Conservation (phyloP, 2,888 invertebrate genomes). For the Drosophila anceps region DNA sequence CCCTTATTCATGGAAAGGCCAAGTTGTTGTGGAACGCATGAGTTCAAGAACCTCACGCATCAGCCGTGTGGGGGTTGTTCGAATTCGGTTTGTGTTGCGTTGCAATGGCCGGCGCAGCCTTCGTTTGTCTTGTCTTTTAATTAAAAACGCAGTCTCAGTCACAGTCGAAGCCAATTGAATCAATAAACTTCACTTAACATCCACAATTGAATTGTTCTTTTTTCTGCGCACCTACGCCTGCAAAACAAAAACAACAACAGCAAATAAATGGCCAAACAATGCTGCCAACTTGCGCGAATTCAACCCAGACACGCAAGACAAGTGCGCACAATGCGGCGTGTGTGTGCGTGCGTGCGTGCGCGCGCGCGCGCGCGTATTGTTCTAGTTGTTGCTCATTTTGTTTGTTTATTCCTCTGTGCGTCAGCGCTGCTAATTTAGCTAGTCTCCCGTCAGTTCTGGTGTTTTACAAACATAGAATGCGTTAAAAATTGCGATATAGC, state of each 20-base stretch:
- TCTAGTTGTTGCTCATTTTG: slow-evolving; percentile 19
- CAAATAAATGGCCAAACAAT: neutral
- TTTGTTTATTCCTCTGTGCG: slow-evolving; percentile 1
- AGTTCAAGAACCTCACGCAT: slow-evolving; percentile 63
- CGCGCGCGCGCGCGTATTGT: slow-evolving; percentile 14
- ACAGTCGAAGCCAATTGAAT: slow-evolving; percentile 63
- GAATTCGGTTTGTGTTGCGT: neutral
- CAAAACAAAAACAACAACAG: slow-evolving; percentile 2
- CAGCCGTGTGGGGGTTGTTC: slow-evolving; percentile 20
- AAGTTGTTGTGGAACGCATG: slow-evolving; percentile 8
- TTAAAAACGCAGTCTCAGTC: slow-evolving; percentile 10
- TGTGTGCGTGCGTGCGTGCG: slow-evolving; percentile 1
- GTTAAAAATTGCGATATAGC: too few species aligned
- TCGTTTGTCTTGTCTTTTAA: slow-evolving; percentile 16
- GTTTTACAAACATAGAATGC: too few species aligned
- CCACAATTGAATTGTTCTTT: slow-evolving; percentile 59
- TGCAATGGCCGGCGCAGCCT: slow-evolving; percentile 8
- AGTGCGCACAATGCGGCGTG: slow-evolving; percentile 40
- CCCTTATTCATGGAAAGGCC: slow-evolving; percentile 39
- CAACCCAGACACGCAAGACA: slow-evolving; percentile 9
- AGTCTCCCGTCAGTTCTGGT: too few species aligned
- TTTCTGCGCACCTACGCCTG: slow-evolving; percentile 45
- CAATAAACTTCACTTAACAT: slow-evolving; percentile 69
- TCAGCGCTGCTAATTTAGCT: too few species aligned
- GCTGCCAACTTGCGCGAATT: slow-evolving; percentile 37